Evolutionary conservation across 2,797 vertebrate genomes (phyloP), one percentile per base, ranked within the genome.

Genomic region (Allobates femoralis): DNA sequence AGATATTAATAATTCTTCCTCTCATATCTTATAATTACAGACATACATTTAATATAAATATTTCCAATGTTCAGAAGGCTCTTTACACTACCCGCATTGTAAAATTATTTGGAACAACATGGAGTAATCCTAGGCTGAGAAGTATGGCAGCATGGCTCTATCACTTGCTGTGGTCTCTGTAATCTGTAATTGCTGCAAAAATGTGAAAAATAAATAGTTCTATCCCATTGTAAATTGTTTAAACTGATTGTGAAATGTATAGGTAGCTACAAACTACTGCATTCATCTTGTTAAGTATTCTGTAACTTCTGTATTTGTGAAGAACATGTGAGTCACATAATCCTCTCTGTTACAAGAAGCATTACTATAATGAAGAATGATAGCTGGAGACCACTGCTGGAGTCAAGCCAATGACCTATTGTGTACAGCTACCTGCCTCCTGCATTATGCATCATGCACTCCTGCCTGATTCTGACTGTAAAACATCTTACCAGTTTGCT

Each of bases 301-400:
- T 83, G 79, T 77, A 51, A 28, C 75, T 75, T 67, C 18, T 71
- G 28, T 79, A 87, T 50, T 66, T 50, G 56, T 66, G 60, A 79
- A 32, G 73, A 76, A 32, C 51, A 88, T 73, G 85, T 88, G 84
- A 88, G 84, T 81, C 83, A 85, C 77, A 71, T 88, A 88, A 88
- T 85, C 87, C 79, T 85, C 83, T 85, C 80, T 69, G 67, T 85
- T 69, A 64, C 73, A 77, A 85, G 87, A 81, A 81, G 87, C 77
- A 76, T 88, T 88, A 86, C 50, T 18, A 82, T 88, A 85, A 88
- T 88, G 79, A 73, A 32, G 53, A 81, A 46, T 88, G 84, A 88
- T 77, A 51, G 74, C 71, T 78, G 19, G 23, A 86, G 80, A 83
- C 80, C 62, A 78, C 85, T 86, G 58, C 79, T 76, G 71, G 79